Base-by-base conservation (phyloP, 2,113 vertebrate genomes). In the Xenopus borealis region DNA sequence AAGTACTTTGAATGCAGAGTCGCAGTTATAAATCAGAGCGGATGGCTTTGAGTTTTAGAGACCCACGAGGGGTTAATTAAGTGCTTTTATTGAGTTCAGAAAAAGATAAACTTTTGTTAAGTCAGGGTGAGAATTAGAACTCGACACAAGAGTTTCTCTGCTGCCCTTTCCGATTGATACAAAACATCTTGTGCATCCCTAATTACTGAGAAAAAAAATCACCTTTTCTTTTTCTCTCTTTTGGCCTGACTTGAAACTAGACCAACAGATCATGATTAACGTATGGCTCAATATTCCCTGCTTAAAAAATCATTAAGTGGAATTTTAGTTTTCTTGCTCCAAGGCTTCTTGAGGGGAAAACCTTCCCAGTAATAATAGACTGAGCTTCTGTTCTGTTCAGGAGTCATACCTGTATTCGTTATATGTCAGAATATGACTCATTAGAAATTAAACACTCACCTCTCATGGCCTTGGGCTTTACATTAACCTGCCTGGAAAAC, bases 381-480 rank as follows among this genome's bases (percentile, higher is more conserved):
- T 23, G 40, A 55, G 63, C 47, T 46, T n/a, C 63, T 45, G 23
- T 20, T 55, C 66, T 62, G 17, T 77, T 77, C 66, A 13, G 27
- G 62, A 76, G 53, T 5, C 52, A 9, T 23, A 46, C 66, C 57
- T 55, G 30, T 27, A 40, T 64, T 68, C 8, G 1, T 58, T 77
- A 58, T 69, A 69, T 69, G 66, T 69, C 74, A 63, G 50, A 77
- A 77, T 62, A 67, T 44, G 67, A 64, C 66, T 69, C 62, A 64
- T 64, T 70, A 57, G n/a, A 50, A 63, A 45, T 63, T 64, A 59
- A 74, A 75, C 44, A 53, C 58, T 16, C 55, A 64, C 58, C 61
- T 27, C n/a, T 55, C 55, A 62, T 64, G 57, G 59, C 74, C 59
- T 45, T 18, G 50, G 67, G 74, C 52, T 17, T 70, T 77, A 77